Evolutionary conservation across 2,797 vertebrate species (phyloP), one percentile per base, ranked within the genome.

Genomic region (Alexandromys oeconomus): DNA sequence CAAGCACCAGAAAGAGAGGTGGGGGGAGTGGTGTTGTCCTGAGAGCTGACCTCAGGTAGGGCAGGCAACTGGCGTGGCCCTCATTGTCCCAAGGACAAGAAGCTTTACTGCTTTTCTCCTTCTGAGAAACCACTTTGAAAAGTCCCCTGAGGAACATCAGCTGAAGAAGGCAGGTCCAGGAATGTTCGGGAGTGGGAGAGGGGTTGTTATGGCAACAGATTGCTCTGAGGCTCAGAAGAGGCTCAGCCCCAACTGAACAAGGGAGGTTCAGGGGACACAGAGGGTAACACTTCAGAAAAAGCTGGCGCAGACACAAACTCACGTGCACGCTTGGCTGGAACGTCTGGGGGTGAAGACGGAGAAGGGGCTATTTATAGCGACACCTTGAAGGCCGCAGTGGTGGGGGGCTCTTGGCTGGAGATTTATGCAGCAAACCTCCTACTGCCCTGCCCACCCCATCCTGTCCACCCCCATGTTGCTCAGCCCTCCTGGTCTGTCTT

Each of bases 121-220:
- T 23, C 0, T 0, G 0, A 0, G 67, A 2, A 3, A 88, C 48
- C 87, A 59, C 10, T 8, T 69, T 10, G 65, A 78, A 21, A 95
- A n/a, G 77, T 85, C 91, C 78, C 88, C 10, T 0, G 54, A 25
- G 65, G 88, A 94, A 86, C 4, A 17, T 40, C 69, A 2, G 59
- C 91, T 69, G 89, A 59, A 79, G 96, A 89, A 86, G 0, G 46
- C 37, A 46, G 82, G 94, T 79, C 78, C 92, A 78, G 89, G 90
- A 61, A 81, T 11, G 37, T 93, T 93, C 91, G 76, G 31, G 92
- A 97, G 96, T 54, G 81, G 87, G 43, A 97, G 96, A 97, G 61
- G 92, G 94, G 98, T 98, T 98, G 98, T 98, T 98, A 98, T 98
- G 98, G 98, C 80, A 98, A 98, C 98, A 97, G 96, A 98, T 97